These are phyloP conservation scores for Cavia aperea DNA, from an alignment of 2,113 vertebrate genomes.

Conservation along the genomic window DNA sequence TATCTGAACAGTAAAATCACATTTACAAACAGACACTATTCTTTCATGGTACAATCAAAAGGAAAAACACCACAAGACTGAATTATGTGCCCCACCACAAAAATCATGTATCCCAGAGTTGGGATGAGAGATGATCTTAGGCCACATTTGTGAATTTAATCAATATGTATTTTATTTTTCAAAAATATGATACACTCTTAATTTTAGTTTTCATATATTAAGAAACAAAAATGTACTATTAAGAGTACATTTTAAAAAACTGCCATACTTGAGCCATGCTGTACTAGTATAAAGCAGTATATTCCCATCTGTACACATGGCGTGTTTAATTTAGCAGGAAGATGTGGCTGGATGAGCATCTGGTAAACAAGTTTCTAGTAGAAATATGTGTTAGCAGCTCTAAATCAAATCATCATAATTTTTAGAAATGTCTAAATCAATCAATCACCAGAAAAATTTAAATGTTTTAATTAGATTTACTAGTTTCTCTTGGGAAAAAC, in stretches of 20 bases:
- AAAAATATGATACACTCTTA: neutral
- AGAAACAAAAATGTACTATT: neutral
- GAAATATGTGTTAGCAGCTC: slow-evolving; percentile 41
- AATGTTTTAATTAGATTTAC: slow-evolving; percentile 6
- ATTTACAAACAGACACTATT: slow-evolving; percentile 19
- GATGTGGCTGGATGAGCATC: neutral
- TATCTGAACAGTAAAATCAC: slow-evolving; percentile 80
- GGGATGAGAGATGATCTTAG: neutral
- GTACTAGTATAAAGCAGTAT: neutral
- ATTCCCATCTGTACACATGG: neutral
- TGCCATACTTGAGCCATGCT: neutral
- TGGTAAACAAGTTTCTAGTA: slow-evolving; percentile 37
- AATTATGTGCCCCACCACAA: neutral
- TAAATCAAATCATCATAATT: neutral
- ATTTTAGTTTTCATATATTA: slow-evolving; percentile 25
- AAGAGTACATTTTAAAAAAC: rapidly evolving
- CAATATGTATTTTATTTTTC: neutral
- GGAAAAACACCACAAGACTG: neutral
- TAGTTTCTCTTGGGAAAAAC: neutral
- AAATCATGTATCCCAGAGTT: neutral
- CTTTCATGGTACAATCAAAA: neutral
- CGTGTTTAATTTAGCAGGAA: neutral
- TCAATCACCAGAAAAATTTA: neutral
- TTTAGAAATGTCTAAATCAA: slow-evolving; percentile 21
- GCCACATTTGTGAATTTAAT: neutral